Evolutionary conservation across 2,797 vertebrate genomes (phyloP), one percentile per base, ranked within the genome.

Genomic region (Remorina albescens): DNA sequence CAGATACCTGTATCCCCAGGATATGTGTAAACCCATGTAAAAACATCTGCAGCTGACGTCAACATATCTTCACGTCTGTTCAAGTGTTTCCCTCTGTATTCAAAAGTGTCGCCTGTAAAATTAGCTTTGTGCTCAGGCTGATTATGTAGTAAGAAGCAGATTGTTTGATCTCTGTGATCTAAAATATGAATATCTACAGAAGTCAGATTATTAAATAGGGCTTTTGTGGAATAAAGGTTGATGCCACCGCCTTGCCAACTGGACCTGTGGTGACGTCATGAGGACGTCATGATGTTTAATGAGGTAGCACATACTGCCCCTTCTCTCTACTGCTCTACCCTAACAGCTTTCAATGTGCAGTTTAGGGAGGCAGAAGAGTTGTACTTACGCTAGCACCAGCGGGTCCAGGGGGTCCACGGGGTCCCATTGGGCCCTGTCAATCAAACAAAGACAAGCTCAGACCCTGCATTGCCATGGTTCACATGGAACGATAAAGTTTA

Each of bases 331-430:
- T 59, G 16, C 9, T 58, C 16, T 19, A 8, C 18, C 23, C 18
- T 62, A 6, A 12, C 13, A 54, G 23, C 16, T 46, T 55, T 19
- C 72, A n/a, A 41, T 67, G 1, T 30, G 0, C 23, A 39, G 6
- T 26, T 2, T 10, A 80, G 11, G 25, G 64, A 32, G 28, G 26
- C 57, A 63, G 16, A 61, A 59, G 46, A 13, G 6, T 23, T 72
- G 58, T 92, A 96, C 97, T 96, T 84, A 99, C 98, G 10, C 96
- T 93, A 74, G 96, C 7, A 0, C 98, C 97, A 73, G 97, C 83
- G 75, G 96, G 60, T 50, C 98, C 98, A 53, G 97, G 95, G 69
- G 96, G 82, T 94, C 98, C 98, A 46, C 98, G 97, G 76, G 96
- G 95, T 94, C 98, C 98, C 77, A 96, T 94, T 76, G 97, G 96